Percentiles rank a stretch among this genome's conserved stretches.
Evolutionary conservation across 2,888 invertebrate species (phyloP).

Genomic region (Lochmaea crataegi): DNA sequence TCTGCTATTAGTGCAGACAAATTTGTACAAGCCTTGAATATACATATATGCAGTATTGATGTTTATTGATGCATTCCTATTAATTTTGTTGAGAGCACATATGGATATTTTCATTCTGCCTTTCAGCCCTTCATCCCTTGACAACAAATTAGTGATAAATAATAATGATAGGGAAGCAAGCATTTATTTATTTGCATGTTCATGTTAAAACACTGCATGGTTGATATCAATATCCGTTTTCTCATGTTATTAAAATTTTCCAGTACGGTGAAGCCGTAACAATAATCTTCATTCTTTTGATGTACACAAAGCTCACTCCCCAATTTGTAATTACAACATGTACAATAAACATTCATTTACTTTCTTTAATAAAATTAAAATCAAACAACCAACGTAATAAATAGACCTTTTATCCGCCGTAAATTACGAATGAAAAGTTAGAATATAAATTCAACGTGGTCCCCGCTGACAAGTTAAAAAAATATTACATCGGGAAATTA

Average conservation of each 20-base stretch:
- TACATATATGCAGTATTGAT: no score
- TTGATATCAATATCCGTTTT: background rate
- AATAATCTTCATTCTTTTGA: background rate
- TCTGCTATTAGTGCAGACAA: no score
- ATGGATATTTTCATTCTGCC: no score
- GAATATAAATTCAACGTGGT: constrained; percentile 18
- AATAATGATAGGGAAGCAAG: background rate
- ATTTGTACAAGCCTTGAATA: no score
- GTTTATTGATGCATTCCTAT: no score
- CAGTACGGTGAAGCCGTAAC: background rate
- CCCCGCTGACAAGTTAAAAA: constrained; percentile 30
- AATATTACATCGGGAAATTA: constrained; percentile 32
- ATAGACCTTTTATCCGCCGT: constrained; percentile 8
- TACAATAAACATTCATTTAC: background rate
- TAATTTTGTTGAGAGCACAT: no score
- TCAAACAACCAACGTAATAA: constrained; percentile 13
- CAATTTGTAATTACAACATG: background rate
- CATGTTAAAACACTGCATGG: background rate
- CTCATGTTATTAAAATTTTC: background rate
- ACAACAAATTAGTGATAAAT: background rate
- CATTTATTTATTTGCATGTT: background rate
- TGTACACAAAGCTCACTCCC: background rate
- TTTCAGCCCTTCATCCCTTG: no score
- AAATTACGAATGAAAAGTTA: constrained; percentile 17
- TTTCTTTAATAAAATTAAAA: constrained; percentile 16